Conservation (phyloP, 2,797 vertebrate species). For the Protosalanx chinensis region DNA sequence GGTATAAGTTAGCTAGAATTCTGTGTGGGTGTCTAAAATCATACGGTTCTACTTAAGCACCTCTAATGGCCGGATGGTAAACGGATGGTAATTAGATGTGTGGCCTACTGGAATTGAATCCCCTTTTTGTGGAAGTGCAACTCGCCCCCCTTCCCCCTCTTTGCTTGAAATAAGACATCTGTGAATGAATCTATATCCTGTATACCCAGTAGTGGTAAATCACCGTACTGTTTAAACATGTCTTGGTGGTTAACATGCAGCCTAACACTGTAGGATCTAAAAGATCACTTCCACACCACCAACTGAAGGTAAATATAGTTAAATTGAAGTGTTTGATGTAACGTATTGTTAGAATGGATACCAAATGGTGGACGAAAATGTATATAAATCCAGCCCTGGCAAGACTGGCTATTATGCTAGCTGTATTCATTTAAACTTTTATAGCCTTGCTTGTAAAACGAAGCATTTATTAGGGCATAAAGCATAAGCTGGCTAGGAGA, state of each 20-base stretch:
- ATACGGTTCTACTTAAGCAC: conserved; percentile 45
- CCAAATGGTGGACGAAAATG: conserved; percentile 37
- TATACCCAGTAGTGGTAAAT: not conserved
- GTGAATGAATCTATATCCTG: not conserved
- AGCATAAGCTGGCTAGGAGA: conserved; percentile 34
- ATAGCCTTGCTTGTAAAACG: conserved; percentile 54
- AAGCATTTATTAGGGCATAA: conserved; percentile 55
- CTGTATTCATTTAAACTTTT: conserved; percentile 52
- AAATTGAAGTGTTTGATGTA: conserved; percentile 23
- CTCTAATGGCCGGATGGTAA: conserved; percentile 42
- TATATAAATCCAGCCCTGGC: conserved; percentile 44
- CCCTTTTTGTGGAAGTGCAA: conserved; percentile 36
- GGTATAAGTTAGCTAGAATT: conserved; percentile 49
- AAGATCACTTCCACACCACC: not conserved
- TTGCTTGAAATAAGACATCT: conserved; percentile 3
- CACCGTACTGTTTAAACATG: not conserved
- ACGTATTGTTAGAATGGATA: conserved; percentile 41
- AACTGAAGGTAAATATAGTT: not conserved
- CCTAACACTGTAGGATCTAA: not conserved
- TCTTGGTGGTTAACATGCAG: not conserved
- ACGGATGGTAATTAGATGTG: conserved; percentile 51
- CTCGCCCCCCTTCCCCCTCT: not conserved
- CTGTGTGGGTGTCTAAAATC: conserved; percentile 52
- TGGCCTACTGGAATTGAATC: conserved; percentile 44
- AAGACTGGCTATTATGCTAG: conserved; percentile 39